Evolutionary conservation across 2,888 invertebrate species (phyloP).

Genomic region (Salpingus planirostris): DNA sequence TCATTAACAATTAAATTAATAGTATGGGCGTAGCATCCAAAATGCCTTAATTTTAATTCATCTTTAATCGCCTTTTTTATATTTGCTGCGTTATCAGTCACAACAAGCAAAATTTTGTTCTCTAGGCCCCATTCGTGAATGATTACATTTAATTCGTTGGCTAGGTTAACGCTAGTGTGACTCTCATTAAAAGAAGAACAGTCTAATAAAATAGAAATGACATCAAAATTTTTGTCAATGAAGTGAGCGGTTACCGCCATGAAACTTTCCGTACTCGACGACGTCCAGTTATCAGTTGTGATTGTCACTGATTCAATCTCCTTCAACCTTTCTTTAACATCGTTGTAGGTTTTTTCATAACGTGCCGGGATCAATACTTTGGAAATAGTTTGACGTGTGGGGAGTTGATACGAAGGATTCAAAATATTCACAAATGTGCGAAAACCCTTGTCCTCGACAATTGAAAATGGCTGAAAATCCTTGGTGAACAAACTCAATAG

Average conservation of each 20-base stretch:
- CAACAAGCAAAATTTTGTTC: background rate
- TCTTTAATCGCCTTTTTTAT: background rate
- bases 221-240: conserved; percentile 20
- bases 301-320: conserved; percentile 17
- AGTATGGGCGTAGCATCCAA: background rate
- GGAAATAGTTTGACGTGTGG: conserved; percentile 8
- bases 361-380: conserved; percentile 5
- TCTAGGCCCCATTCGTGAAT: background rate
- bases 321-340: conserved; percentile 3
- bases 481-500: conserved; percentile 4
- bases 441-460: conserved; percentile 12
- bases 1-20: background rate
- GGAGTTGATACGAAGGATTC: conserved; percentile 10
- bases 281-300: conserved; percentile 31
- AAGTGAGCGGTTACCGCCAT: conserved; percentile 25
- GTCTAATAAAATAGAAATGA: conserved; percentile 19
- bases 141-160: background rate
- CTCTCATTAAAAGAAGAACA: conserved; percentile 6
- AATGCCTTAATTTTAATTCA: background rate
- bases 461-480: conserved; percentile 10
- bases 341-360: conserved; percentile 6
- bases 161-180: background rate
- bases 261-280: conserved; percentile 23
- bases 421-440: conserved; percentile 8
- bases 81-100: conserved; percentile 1